phyloP scores from a whole-genome alignment of 1,140 invertebrate species.

The Radopholus similis region DNA sequence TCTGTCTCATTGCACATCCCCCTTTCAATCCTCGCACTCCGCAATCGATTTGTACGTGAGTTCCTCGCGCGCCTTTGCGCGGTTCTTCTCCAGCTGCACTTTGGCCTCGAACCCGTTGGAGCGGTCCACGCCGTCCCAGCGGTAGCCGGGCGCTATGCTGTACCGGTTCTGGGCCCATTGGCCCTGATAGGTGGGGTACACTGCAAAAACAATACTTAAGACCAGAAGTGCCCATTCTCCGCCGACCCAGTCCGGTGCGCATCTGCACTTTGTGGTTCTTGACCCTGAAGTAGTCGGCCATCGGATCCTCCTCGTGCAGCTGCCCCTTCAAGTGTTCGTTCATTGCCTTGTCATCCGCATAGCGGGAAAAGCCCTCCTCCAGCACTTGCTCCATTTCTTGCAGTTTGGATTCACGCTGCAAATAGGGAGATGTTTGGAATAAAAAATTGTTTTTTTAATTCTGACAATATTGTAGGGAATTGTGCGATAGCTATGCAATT shows the following conservation, averaged over 20 bases:
- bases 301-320: conserved; percentile 45
- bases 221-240: not conserved
- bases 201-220: conserved; percentile 33
- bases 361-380: conserved; percentile 44
- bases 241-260: conserved; percentile 36
- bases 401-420: conserved; percentile 41
- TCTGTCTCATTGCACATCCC: not conserved
- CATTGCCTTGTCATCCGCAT: conserved; percentile 49
- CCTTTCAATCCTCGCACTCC: conserved; percentile 29
- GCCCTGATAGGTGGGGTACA: conserved; percentile 50
- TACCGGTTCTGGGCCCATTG: conserved; percentile 72
- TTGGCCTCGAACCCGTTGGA: conserved; percentile 94
- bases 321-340: conserved; percentile 47
- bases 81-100: conserved; percentile 62
- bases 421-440: not conserved
- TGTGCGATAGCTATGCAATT: not conserved
- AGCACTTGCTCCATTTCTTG: conserved; percentile 45
- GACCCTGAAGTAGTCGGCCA: conserved; percentile 32
- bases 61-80: conserved; percentile 26
- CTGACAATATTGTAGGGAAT: conserved; percentile 15
- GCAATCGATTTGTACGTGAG: conserved; percentile 35
- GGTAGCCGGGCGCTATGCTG: conserved; percentile 81
- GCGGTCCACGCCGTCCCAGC: conserved; percentile 96
- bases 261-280: conserved; percentile 44
- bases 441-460: conserved; percentile 18